Base-by-base conservation (phyloP, 2,888 invertebrate species). In the Lasioglossum figueresi region DNA sequence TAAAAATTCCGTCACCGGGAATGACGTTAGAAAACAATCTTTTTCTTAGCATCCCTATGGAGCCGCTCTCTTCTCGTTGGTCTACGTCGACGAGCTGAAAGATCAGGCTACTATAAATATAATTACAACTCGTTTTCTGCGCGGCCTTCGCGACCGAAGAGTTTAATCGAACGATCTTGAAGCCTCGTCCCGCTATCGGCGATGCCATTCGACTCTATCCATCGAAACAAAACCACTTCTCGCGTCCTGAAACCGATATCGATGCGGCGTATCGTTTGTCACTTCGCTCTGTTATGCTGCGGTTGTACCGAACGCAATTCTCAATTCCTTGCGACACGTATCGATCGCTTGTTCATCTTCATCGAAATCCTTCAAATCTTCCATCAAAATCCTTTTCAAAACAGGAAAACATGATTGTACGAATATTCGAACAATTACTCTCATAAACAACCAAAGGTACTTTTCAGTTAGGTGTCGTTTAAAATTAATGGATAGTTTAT, bases 181-280 rank as follows among this genome's bases (percentile, higher is more conserved):
- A 34, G 19, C 40, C 31, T 14, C 63, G 48, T n/a, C 27, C n/a
- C 34, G 14, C 0, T 6, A 23, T 66, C 77, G 34, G 66, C 71
- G 52, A 68, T 52, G 63, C 40, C 27, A 27, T 52, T 43, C 37
- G 48, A 27, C 16, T 59, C 59, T 31, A 37, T 68, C 45, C 12
- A 48, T 59, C 56, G 31, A 56, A 70, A 43, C 37, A 75, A 76
- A 59, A 74, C 40, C n/a, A 19, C 16, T 19, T 27, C 31, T 66
- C 27, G 1, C 45, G 19, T 34, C 66, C 27, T 34, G 31, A 45
- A 59, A 75, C 34, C 48, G 59, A 76, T 52, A 82, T 63, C 56
- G 19, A 23, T 52, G 52, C 73, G 19, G 19, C 71, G 14, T 34
- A 71, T 74, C 79, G 74, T 84, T 82, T 82, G 82, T 84, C 82